Conservation (phyloP, 2,797 vertebrate genomes). For the Pagetopsis macropterus region DNA sequence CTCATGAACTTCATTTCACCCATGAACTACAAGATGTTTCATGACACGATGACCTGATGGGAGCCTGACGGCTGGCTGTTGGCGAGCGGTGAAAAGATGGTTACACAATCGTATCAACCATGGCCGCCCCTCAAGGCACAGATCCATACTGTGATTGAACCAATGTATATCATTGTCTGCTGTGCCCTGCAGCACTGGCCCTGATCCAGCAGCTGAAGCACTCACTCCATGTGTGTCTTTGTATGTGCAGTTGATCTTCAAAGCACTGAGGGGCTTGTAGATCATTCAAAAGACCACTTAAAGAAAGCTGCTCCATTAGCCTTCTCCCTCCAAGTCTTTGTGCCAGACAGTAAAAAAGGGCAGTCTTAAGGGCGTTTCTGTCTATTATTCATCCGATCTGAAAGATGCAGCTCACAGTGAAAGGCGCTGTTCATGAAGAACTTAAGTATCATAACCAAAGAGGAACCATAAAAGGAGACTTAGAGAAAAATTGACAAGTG, state of each 20-base stretch:
- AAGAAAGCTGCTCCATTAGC: conserved; percentile 33
- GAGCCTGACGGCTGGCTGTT: conserved; percentile 11
- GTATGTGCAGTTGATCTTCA: conserved; percentile 16
- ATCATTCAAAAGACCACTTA: conserved; percentile 37
- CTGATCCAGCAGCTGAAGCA: conserved; percentile 38
- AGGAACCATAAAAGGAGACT: conserved; percentile 5
- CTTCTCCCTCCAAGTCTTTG: conserved; percentile 12
- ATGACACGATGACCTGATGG: conserved; percentile 34
- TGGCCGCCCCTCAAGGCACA: conserved; percentile 39
- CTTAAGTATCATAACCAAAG: background rate
- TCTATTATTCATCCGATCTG: conserved; percentile 25
- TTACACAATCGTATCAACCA: conserved; percentile 28
- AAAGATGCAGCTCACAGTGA: conserved; percentile 7
- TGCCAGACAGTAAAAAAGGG: conserved; percentile 23
- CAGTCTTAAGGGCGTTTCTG: conserved; percentile 14
- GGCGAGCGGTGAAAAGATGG: conserved; percentile 33
- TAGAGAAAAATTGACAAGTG: too few relatives aligned
- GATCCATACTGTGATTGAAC: conserved; percentile 61
- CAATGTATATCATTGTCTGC: conserved; percentile 46
- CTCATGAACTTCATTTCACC: conserved; percentile 43
- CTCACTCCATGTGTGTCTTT: conserved; percentile 20
- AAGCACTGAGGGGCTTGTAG: conserved; percentile 42
- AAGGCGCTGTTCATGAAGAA: conserved; percentile 8
- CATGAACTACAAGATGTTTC: conserved; percentile 23
- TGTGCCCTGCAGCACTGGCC: conserved; percentile 52